A percentile compares a stretch with the other conserved stretches of the same genome.
phyloP scores from a whole-genome alignment of 2,113 vertebrate species.

The Tupaia tana region DNA sequence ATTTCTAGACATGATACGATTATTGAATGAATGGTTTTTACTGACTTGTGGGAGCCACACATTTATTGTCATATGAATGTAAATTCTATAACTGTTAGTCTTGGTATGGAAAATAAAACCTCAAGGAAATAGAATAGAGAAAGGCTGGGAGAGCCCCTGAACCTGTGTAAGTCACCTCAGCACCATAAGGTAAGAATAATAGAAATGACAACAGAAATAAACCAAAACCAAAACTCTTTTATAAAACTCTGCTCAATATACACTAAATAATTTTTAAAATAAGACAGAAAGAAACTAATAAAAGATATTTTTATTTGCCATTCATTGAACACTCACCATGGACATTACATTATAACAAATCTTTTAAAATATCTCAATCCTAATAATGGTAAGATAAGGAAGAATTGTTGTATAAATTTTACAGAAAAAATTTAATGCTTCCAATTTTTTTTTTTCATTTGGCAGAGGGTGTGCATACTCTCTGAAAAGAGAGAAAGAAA shows the following conservation, averaged over 20 bases:
- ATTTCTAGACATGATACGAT: not conserved
- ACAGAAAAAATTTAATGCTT: not conserved
- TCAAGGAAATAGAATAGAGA: not conserved
- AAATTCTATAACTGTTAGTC: not conserved
- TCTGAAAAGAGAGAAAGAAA: too few species aligned
- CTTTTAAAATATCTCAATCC: constrained; percentile 13
- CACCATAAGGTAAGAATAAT: not conserved
- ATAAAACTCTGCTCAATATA: not conserved
- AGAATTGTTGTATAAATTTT: not conserved
- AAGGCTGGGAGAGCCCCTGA: not conserved
- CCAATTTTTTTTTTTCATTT: too few species aligned
- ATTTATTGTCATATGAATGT: not conserved
- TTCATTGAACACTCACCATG: not conserved
- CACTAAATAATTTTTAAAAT: not conserved
- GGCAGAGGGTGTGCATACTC: too few species aligned
- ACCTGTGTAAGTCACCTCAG: not conserved
- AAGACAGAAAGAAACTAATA: not conserved
- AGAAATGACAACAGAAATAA: not conserved
- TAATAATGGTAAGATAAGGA: not conserved
- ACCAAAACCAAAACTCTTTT: not conserved
- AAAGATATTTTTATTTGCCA: not conserved
- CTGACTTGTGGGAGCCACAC: not conserved
- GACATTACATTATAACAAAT: not conserved
- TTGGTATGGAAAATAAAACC: not conserved
- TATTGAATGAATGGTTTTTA: not conserved